Conservation (phyloP, 2,888 invertebrate genomes). For the Catocala fraxini region DNA sequence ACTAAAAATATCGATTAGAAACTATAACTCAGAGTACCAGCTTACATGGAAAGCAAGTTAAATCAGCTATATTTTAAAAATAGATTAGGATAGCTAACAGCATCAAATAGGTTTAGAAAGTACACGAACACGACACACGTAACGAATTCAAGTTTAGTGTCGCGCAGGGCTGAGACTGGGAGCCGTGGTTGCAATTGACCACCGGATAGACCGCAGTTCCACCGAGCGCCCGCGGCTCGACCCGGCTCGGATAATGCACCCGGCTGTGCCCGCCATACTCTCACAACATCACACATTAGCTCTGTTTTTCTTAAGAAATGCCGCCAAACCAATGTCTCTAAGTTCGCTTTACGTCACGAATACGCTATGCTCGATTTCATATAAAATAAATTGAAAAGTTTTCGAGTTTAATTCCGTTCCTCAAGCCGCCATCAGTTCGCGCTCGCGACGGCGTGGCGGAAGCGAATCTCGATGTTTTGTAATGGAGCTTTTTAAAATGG, state of each 20-base stretch:
- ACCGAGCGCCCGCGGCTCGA: slow-evolving; percentile 24
- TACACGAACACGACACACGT: slow-evolving; percentile 71
- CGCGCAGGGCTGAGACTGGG: slow-evolving; percentile 68
- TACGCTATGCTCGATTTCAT: slow-evolving; percentile 76
- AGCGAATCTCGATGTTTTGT: slow-evolving; percentile 88
- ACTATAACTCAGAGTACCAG: background rate
- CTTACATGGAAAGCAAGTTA: too few relatives aligned
- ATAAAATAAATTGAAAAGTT: slow-evolving; percentile 84
- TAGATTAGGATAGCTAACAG: slow-evolving; percentile 19
- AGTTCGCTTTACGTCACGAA: slow-evolving; percentile 62
- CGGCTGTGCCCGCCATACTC: slow-evolving; percentile 9
- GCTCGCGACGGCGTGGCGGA: slow-evolving; percentile 81
- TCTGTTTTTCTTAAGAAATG: slow-evolving; percentile 31
- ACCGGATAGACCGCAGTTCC: slow-evolving; percentile 49
- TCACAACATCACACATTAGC: slow-evolving; percentile 30
- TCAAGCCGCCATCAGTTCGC: slow-evolving; percentile 75
- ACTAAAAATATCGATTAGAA: too few relatives aligned
- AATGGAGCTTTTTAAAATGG: slow-evolving; percentile 88
- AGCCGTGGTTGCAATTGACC: slow-evolving; percentile 58
- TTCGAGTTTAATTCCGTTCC: slow-evolving; percentile 81
- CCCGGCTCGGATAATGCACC: slow-evolving; percentile 10
- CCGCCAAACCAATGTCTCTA: slow-evolving; percentile 44
- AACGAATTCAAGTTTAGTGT: slow-evolving; percentile 84
- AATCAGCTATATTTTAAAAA: too few relatives aligned
- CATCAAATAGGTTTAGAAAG: slow-evolving; percentile 52